Evolutionary conservation across 2,797 vertebrate genomes (phyloP).

Genomic region (Salarias fasciatus): DNA sequence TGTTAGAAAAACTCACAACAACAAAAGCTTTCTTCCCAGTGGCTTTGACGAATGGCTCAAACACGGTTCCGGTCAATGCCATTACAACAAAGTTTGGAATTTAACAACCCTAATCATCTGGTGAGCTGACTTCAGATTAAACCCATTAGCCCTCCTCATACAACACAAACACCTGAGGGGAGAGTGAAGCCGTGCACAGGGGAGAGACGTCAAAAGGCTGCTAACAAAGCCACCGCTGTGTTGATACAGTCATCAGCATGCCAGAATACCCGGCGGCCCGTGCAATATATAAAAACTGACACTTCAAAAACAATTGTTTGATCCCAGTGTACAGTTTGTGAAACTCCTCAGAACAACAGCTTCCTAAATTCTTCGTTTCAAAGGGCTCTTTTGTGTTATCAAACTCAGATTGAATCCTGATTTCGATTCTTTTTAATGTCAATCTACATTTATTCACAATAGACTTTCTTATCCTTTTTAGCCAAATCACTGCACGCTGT

Average conservation of each 20-base stretch:
- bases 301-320: constrained; percentile 33
- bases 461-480: too few species aligned
- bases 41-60: constrained; percentile 58
- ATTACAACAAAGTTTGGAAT: constrained; percentile 52
- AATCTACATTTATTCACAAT: too few species aligned
- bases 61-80: constrained; percentile 29
- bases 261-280: constrained; percentile 13
- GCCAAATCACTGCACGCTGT: too few species aligned
- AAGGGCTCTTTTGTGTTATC: too few species aligned
- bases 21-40: constrained; percentile 13
- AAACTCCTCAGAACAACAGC: constrained; percentile 32
- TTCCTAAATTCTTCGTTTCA: background rate
- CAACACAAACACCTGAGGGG: constrained; percentile 51
- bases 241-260: constrained; percentile 37
- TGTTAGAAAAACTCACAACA: background rate
- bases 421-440: too few species aligned
- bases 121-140: constrained; percentile 62
- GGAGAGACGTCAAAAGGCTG: constrained; percentile 46
- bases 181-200: constrained; percentile 22
- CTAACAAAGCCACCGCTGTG: constrained; percentile 45
- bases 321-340: constrained; percentile 1
- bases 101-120: constrained; percentile 60
- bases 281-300: constrained; percentile 23
- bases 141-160: constrained; percentile 59
- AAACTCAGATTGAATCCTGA: too few species aligned